Conservation (phyloP, 2,113 vertebrate species). For the Trogon melanurus region DNA sequence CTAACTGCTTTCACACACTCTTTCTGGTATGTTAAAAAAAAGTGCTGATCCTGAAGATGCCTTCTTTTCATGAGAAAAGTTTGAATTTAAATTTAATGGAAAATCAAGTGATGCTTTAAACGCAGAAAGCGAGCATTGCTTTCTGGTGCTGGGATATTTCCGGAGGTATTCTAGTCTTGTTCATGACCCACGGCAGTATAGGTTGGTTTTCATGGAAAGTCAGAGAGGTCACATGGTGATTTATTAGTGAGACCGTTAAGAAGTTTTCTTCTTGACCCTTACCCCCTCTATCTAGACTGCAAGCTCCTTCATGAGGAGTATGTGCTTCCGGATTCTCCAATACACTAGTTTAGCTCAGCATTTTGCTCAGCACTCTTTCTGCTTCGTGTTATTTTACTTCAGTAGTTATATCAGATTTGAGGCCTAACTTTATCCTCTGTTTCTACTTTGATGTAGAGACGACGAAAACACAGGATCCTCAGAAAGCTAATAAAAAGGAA, state of each 20-base stretch:
- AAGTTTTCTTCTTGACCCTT: not conserved
- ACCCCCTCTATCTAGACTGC: not conserved
- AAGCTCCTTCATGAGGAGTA: not conserved
- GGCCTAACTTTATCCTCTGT: not conserved
- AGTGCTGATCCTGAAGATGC: not conserved
- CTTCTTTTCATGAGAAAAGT: not conserved
- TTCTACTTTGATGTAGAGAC: not conserved
- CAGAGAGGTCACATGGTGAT: not conserved
- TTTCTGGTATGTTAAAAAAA: not conserved
- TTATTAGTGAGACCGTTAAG: not conserved
- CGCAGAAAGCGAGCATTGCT: not conserved
- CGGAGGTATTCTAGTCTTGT: not conserved
- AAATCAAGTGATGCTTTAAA: not conserved
- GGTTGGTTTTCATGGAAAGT: not conserved
- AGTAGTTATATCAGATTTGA: not conserved
- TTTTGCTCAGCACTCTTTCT: not conserved
- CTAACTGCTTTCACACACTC: not conserved
- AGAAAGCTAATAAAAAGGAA: not conserved
- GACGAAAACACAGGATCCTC: not conserved
- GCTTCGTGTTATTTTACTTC: not conserved
- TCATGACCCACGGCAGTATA: not conserved
- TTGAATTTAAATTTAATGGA: not conserved
- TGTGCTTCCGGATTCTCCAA: not conserved
- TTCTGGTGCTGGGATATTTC: not conserved
- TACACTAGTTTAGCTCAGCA: not conserved